Evolutionary conservation across 92 coral and sea anemone species (phyloP).

Genomic region (Zoanthus gigantus): DNA sequence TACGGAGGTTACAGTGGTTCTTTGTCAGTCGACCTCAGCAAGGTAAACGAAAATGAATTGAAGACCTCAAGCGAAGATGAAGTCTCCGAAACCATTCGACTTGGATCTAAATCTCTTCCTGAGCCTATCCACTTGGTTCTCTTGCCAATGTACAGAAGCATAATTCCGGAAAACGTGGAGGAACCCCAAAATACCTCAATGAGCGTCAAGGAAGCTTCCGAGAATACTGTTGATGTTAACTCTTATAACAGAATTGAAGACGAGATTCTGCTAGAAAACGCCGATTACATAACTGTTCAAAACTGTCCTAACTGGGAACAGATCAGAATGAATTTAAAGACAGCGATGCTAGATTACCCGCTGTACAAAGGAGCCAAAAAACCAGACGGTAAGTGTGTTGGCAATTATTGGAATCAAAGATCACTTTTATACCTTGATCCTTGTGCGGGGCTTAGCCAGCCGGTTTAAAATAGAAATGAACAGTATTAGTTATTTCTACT

Average conservation of each 20-base stretch:
- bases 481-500: too few relatives aligned
- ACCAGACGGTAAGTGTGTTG: neutral
- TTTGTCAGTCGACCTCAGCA: constrained; percentile 4
- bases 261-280: neutral
- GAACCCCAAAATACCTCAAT: too few relatives aligned
- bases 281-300: neutral
- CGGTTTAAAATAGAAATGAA: too few relatives aligned
- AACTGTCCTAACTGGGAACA: neutral
- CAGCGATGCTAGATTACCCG: neutral
- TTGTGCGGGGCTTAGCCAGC: too few relatives aligned
- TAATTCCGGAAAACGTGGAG: too few relatives aligned
- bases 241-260: too few relatives aligned
- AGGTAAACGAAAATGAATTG: neutral
- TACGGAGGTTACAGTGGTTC: constrained; percentile 2
- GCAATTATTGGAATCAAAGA: too few relatives aligned
- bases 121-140: neutral
- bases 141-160: neutral
- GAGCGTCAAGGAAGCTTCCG: too few relatives aligned
- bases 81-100: neutral
- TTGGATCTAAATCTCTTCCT: neutral
- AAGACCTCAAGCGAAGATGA: neutral
- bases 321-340: neutral
- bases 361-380: neutral
- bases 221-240: too few relatives aligned
- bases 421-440: too few relatives aligned